Evolutionary conservation across 2,113 vertebrate species (phyloP).

Genomic region (Oceanites oceanicus): DNA sequence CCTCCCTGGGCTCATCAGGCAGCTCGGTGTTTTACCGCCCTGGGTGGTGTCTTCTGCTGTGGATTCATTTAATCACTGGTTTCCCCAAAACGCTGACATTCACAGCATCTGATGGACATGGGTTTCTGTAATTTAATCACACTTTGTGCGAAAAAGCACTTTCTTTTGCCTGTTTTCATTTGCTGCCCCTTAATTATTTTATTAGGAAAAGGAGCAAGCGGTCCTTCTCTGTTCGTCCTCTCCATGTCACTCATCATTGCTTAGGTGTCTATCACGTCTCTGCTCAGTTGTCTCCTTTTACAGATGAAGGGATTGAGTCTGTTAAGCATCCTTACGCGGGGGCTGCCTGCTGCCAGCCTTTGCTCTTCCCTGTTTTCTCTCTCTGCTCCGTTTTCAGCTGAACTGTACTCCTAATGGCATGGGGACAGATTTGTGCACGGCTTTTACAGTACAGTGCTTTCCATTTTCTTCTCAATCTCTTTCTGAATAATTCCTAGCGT

Average conservation of each 20-base stretch:
- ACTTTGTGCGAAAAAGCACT: background rate
- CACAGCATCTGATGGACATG: background rate
- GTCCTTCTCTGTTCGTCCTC: background rate
- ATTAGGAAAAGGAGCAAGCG: background rate
- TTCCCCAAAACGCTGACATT: background rate
- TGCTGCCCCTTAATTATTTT: background rate
- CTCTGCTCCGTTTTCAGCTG: background rate
- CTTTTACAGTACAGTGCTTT: background rate
- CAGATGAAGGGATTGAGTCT: background rate
- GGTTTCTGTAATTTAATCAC: background rate
- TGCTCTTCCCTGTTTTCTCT: background rate
- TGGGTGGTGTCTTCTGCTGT: background rate
- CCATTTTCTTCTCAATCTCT: background rate
- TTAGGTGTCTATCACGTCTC: background rate
- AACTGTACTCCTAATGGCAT: background rate
- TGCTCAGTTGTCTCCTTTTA: background rate
- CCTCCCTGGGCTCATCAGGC: background rate
- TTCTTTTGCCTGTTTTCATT: background rate
- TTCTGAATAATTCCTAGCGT: background rate
- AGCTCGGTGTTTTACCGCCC: background rate
- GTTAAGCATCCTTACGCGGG: rapidly evolving
- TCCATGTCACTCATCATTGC: background rate
- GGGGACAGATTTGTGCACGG: background rate
- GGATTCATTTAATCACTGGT: background rate
- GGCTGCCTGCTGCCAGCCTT: background rate